These are phyloP conservation scores for Pediacus dermestoides DNA, from an alignment of 2,888 invertebrate species.

Conservation along the genomic window DNA sequence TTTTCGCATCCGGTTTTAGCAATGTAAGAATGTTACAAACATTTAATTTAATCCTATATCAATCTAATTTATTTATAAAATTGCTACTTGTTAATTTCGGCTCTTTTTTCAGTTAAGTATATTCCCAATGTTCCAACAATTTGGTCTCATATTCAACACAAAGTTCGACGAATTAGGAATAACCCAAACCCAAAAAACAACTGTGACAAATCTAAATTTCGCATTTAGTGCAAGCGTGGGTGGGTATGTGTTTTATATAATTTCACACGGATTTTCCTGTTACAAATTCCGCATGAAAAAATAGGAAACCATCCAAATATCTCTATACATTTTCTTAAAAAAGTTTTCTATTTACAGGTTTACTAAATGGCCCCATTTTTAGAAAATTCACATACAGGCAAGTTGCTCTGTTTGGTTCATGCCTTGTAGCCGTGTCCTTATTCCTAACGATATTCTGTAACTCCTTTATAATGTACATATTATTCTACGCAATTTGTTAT, in stretches of 20 bases:
- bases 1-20: slow-evolving; percentile 66
- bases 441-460: slow-evolving; percentile 60
- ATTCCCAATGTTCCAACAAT: slow-evolving; percentile 67
- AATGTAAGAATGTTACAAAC: slow-evolving; percentile 61
- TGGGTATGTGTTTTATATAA: slow-evolving; percentile 42
- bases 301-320: background rate
- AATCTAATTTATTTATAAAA: slow-evolving; percentile 1
- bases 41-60: no score
- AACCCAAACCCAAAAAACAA: slow-evolving; percentile 64
- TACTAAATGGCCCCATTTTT: slow-evolving; percentile 70
- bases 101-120: slow-evolving; percentile 58
- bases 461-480: slow-evolving; percentile 60
- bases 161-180: slow-evolving; percentile 60
- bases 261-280: background rate
- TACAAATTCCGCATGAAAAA: background rate
- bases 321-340: background rate
- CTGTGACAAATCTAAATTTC: slow-evolving; percentile 68
- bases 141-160: slow-evolving; percentile 68
- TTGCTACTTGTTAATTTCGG: slow-evolving; percentile 8
- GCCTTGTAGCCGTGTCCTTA: slow-evolving; percentile 58
- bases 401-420: slow-evolving; percentile 62
- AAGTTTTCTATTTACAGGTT: slow-evolving; percentile 51
- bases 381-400: slow-evolving; percentile 64
- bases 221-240: slow-evolving; percentile 69
- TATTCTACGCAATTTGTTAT: slow-evolving; percentile 64